Base-by-base conservation (phyloP, 2,888 invertebrate genomes). In the Nephrotoma appendiculata region DNA sequence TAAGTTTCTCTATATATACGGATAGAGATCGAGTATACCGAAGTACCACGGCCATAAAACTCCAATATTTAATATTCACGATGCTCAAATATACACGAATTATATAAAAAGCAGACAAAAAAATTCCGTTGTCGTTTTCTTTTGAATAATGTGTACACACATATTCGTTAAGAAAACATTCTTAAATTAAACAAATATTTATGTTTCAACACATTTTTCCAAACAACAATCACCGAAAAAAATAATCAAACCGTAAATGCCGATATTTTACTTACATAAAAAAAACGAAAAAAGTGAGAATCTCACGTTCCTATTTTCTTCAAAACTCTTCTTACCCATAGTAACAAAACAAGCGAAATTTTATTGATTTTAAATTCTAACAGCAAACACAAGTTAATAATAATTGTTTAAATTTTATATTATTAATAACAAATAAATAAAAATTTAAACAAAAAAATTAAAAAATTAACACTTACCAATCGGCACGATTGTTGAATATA, bases 401-500 rank as follows among this genome's bases (percentile, higher is more conserved):
- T 44, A 48, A 48, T 86, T 48, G 41, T 52, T 48, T 86, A 41
- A 71, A 71, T 83, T 83, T 42, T 71, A 45, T 71, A 71, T 71
- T 71, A 71, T 31, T 71, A 71, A 71, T 71, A 71, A 71, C 9
- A 31, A 71, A 71, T 45, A 86, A 44, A 83, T 57, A 57, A 44
- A 71, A 71, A 31, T 71, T 71, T 71, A 71, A 71, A 71, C 71
- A 71, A 57, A 57, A 57, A 57, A 57, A 57, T 57, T 57, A 71
- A 71, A 71, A 71, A 71, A 71, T 86, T 85, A 11, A 41, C 43
- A 90, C 91, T 90, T 89, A 91, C 92, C 91, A 86, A 90, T 89
- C 87, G 91, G 91, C 89, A 92, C 90, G 85, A 92, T 89, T 87
- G 90, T 90, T 87, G 90, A 90, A 87, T 90, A 90, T 4, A 92